Base-by-base conservation (phyloP, 1,140 invertebrate species). In the Drosophila leontia region DNA sequence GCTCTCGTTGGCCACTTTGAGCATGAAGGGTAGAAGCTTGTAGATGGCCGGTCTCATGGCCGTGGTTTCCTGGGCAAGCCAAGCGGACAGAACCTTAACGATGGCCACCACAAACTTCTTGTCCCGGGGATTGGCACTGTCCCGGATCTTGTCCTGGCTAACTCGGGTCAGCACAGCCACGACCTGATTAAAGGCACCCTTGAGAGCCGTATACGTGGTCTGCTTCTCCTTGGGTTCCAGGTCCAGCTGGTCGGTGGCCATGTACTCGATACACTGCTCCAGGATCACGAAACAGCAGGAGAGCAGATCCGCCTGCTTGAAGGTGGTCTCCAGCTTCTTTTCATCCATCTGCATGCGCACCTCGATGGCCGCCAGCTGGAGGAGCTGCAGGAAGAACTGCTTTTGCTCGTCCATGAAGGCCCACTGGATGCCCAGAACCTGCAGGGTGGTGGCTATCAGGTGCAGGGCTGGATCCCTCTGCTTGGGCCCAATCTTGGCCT, bases 291-390 rank as follows among this genome's bases (percentile, higher is more conserved):
- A 99, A 87, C 97, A 98, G 44, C 96, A 94, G 23, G 96, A 96
- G 2, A 98, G 94, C 17, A 98, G 93, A 55, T 97, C 96, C 29
- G 95, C 95, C 93, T 97, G 96, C 34, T 94, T 93, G 83, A 96
- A 94, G 8, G 97, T 95, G 91, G 96, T 94, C 91, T 97, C 96
- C 68, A 98, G 94, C 83, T 95, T 96, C 78, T 96, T 96, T 70
- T 97, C 97, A 91, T 99, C 98, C 45, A 98, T 93, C 82, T 97
- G 96, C 97, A 99, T 98, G 81, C 97, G 95, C 3, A 98, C 95
- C 94, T 99, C 98, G 91, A 99, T 97, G 55, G 97, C 97, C 74
- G 96, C 95, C 19, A 99, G 92, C 92, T 98, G 97, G 59, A 98
- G 95, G 3, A 98, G 92, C 44, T 98, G 93, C 2, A 98, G 93